These are phyloP conservation scores for Zapus hudsonius DNA, from an alignment of 2,113 vertebrate genomes.

Conservation along the genomic window DNA sequence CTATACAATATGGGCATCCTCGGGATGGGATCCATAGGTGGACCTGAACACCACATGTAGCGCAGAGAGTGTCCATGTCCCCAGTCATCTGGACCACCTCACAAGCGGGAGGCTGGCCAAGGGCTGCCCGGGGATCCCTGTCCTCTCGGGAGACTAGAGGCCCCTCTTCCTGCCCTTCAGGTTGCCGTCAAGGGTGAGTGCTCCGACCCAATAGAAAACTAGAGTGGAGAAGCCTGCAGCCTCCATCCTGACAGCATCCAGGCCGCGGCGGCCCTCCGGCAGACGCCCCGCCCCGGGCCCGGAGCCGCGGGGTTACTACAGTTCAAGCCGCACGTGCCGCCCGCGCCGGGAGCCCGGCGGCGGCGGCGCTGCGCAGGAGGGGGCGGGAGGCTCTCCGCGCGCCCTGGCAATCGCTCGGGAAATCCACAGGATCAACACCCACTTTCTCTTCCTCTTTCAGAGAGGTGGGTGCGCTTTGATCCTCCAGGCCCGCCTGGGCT, in stretches of 20 bases:
- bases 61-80: neutral
- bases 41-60: too few species aligned
- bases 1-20: neutral
- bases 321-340: slow-evolving; percentile 78
- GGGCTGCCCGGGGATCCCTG: neutral
- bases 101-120: neutral
- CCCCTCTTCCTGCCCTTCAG: slow-evolving; percentile 23
- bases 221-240: slow-evolving; percentile 35
- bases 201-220: slow-evolving; percentile 60
- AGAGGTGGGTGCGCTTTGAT: slow-evolving; percentile 35
- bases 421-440: slow-evolving; percentile 78
- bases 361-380: slow-evolving; percentile 49
- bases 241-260: slow-evolving; percentile 59
- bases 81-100: neutral
- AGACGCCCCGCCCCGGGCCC: slow-evolving; percentile 40
- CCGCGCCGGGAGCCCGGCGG: slow-evolving; percentile 56
- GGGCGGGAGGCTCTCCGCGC: slow-evolving; percentile 55
- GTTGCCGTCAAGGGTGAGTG: slow-evolving; percentile 51
- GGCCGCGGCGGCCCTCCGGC: slow-evolving; percentile 46
- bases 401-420: slow-evolving; percentile 69
- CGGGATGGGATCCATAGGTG: neutral
- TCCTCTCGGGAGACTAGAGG: neutral
- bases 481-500: neutral
- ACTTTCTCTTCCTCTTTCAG: slow-evolving; percentile 73
- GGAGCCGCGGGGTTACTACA: slow-evolving; percentile 71